Base-by-base conservation (phyloP, 2,113 vertebrate species). In the Tetraodon nigroviridis region DNA sequence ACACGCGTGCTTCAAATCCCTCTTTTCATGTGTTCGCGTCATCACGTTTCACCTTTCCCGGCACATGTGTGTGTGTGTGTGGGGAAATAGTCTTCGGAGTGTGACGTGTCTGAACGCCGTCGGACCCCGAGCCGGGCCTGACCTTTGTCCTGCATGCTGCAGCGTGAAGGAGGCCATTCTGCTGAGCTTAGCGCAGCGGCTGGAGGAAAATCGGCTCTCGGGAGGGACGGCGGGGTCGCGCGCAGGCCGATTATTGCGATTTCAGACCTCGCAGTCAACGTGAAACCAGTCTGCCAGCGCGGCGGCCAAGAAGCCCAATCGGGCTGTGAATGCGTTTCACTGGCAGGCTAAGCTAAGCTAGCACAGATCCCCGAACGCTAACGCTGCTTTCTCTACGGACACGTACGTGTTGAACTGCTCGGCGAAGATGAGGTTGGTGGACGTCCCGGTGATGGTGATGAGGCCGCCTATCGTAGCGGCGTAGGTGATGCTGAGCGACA, bases 391-490 rank as follows among this genome's bases (percentile, higher is more conserved):
- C 17, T 19, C 18, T 11, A 10, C 24, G 24, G 24, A 6, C 10
- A 68, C 82, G 78, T 90, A 99, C 96, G 89, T 98, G 91, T 97
- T 98, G 84, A 99, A 98, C 82, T 99, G 95, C 58, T 99, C 97
- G 0, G 97, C 89, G 70, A 99, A 99, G 62, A 99, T 99, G 77
- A 98, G 94, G 86, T 94, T 99, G 83, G 95, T 98, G 17, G 97
- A 99, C 0, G 97, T 99, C 44, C 97, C 96, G 0, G 97, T 98
- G 88, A 98, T 96, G 81, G 97, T 98, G 85, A 93, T 97, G 66
- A 99, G 92, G 7, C 97, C 97, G 1, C 97, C 96, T 0, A 98
- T 97, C 57, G 96, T 98, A 0, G 97, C 95, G 0, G 97, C 95
- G 0, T 99, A 98, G 1, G 96, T 96, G 73, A 98, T 94, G 85